Percentiles rank a stretch among this genome's conserved stretches.
These are phyloP conservation scores for Scrobipalpa atriplicella DNA, from an alignment of 2,888 invertebrate genomes.

Conservation along the genomic window DNA sequence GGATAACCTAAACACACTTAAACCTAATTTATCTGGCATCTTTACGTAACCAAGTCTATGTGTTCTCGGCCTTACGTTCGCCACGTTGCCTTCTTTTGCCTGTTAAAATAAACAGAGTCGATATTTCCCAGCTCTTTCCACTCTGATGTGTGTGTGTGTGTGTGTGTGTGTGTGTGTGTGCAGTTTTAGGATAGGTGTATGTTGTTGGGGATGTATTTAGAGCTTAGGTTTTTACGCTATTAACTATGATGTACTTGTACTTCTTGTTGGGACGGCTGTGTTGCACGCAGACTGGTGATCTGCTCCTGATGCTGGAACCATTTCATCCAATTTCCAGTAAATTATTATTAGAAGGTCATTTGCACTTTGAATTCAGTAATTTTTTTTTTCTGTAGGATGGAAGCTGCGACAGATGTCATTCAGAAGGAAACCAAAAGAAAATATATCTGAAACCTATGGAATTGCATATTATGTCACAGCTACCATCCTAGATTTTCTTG, in stretches of 20 bases:
- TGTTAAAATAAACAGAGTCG: constrained; percentile 77
- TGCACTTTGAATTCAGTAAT: no score
- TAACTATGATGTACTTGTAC: no score
- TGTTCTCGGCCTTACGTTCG: constrained; percentile 57
- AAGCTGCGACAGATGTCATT: no score
- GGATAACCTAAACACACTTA: constrained; percentile 8
- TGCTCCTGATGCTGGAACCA: no score
- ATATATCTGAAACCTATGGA: no score
- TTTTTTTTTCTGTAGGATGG: no score
- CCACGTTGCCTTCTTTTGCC: constrained; percentile 81
- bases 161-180: constrained; percentile 11
- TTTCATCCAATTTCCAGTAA: no score
- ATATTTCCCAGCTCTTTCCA: constrained; percentile 76
- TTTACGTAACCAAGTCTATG: constrained; percentile 20
- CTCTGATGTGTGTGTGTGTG: constrained; percentile 33
- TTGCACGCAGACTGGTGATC: no score
- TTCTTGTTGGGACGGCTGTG: no score
- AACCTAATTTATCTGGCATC: constrained; percentile 15
- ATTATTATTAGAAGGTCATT: no score
- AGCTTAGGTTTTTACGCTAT: not conserved
- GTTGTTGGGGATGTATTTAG: constrained; percentile 7
- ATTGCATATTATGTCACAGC: no score
- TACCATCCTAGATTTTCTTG: not conserved
- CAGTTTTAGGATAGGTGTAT: constrained; percentile 5
- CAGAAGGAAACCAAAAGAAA: no score